Percentiles rank a stretch among this genome's conserved stretches.
These are phyloP conservation scores for Patella pellucida DNA, from an alignment of 2,888 invertebrate genomes.

Conservation along the genomic window DNA sequence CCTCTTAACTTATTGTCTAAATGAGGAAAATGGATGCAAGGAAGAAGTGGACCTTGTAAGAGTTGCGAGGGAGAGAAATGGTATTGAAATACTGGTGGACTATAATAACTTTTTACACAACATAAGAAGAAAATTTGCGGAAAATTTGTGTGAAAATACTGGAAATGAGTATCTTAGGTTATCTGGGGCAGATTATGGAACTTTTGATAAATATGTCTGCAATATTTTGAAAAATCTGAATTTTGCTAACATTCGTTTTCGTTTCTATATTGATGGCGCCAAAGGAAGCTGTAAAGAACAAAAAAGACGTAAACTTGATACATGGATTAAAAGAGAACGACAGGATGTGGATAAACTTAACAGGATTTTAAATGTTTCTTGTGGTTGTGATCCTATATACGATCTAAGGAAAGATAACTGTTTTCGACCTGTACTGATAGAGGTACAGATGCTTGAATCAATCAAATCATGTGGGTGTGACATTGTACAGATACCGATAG, in stretches of 20 bases:
- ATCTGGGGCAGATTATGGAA: constrained; percentile 63
- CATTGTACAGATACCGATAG: constrained; percentile 47
- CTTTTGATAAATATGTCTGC: constrained; percentile 51
- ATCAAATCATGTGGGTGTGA: constrained; percentile 58
- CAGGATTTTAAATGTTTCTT: constrained; percentile 23
- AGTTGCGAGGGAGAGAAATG: constrained; percentile 47
- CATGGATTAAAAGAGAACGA: constrained; percentile 59
- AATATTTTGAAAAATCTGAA: constrained; percentile 58
- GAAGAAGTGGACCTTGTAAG: constrained; percentile 60
- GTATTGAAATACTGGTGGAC: constrained; percentile 65
- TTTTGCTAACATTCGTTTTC: constrained; percentile 54
- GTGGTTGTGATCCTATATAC: constrained; percentile 30
- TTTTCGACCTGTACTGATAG: constrained; percentile 62
- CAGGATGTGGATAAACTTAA: constrained; percentile 51
- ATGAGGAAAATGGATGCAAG: constrained; percentile 46
- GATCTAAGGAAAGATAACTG: constrained; percentile 42
- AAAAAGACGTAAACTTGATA: constrained; percentile 57
- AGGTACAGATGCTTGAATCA: constrained; percentile 54
- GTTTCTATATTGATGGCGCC: constrained; percentile 64
- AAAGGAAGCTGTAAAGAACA: constrained; percentile 56
- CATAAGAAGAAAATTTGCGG: constrained; percentile 55
- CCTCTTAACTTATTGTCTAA: constrained; percentile 50
- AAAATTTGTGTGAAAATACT: constrained; percentile 39
- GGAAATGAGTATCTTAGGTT: constrained; percentile 57
- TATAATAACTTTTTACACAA: constrained; percentile 62